A percentile compares a stretch with the other conserved stretches of the same genome.
Evolutionary conservation across 2,797 vertebrate genomes (phyloP).

Genomic region (Acanthurus tractus): DNA sequence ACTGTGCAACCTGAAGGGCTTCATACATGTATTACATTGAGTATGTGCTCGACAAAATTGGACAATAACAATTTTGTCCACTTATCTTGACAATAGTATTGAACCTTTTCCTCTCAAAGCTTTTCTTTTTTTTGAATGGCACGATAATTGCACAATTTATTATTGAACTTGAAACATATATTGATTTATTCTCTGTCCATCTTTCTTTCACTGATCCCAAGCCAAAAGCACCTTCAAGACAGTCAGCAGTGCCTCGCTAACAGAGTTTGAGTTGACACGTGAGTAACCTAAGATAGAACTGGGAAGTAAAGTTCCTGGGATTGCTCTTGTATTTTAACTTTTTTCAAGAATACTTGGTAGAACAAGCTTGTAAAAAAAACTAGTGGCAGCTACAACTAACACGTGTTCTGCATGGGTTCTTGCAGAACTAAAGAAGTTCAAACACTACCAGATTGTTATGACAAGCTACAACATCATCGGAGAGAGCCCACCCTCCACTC

Average conservation of each 20-base stretch:
- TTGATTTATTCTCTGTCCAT: slow-evolving; percentile 59
- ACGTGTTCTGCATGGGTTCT: neutral
- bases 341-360: neutral
- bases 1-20: slow-evolving; percentile 9
- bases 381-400: neutral
- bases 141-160: slow-evolving; percentile 44
- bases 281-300: slow-evolving; percentile 78
- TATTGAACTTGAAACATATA: slow-evolving; percentile 49
- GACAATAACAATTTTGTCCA: slow-evolving; percentile 15
- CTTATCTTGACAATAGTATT: slow-evolving; percentile 8
- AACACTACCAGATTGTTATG: slow-evolving; percentile 92
- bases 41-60: slow-evolving; percentile 24
- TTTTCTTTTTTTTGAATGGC: slow-evolving; percentile 47
- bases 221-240: slow-evolving; percentile 97
- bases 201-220: slow-evolving; percentile 82
- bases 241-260: slow-evolving; percentile 93
- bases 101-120: slow-evolving; percentile 19
- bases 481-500: slow-evolving; percentile 91
- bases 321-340: neutral
- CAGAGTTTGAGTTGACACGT: slow-evolving; percentile 96
- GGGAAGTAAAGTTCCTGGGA: neutral
- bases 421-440: slow-evolving; percentile 94
- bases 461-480: slow-evolving; percentile 94
- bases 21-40: slow-evolving; percentile 7
- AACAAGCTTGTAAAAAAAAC: neutral